Percentiles rank a stretch among this genome's conserved stretches.
phyloP scores from a whole-genome alignment of 2,797 vertebrate genomes.

The Spinus olivaceus region DNA sequence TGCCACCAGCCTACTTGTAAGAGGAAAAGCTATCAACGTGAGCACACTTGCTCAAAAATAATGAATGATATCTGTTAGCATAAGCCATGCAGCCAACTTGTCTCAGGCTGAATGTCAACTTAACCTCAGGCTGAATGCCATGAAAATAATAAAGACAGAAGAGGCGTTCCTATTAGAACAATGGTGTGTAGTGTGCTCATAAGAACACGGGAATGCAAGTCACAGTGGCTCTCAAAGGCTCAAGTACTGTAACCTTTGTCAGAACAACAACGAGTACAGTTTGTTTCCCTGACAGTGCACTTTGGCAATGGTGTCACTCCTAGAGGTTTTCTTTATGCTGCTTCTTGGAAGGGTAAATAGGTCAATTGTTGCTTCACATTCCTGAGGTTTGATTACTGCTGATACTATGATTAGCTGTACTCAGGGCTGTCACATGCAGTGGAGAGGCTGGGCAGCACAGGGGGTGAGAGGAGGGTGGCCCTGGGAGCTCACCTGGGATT shows the following conservation, averaged over 20 bases:
- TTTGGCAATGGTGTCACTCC: neutral
- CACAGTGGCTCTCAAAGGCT: neutral
- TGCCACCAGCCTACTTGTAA: neutral
- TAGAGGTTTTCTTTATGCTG: neutral
- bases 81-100: neutral
- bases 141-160: neutral
- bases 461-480: neutral
- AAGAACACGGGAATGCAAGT: neutral
- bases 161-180: neutral
- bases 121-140: neutral
- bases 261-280: neutral
- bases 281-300: neutral
- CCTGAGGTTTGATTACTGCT: neutral
- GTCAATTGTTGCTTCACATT: neutral
- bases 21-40: neutral
- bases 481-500: neutral
- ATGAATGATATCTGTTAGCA: neutral
- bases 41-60: neutral
- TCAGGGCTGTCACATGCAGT: neutral
- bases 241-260: neutral
- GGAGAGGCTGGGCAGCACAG: neutral
- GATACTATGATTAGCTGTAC: fast-evolving
- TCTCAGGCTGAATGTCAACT: neutral
- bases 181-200: neutral
- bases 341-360: neutral